phyloP scores from a whole-genome alignment of 2,797 vertebrate genomes.

The Enteromius trimaculatus region DNA sequence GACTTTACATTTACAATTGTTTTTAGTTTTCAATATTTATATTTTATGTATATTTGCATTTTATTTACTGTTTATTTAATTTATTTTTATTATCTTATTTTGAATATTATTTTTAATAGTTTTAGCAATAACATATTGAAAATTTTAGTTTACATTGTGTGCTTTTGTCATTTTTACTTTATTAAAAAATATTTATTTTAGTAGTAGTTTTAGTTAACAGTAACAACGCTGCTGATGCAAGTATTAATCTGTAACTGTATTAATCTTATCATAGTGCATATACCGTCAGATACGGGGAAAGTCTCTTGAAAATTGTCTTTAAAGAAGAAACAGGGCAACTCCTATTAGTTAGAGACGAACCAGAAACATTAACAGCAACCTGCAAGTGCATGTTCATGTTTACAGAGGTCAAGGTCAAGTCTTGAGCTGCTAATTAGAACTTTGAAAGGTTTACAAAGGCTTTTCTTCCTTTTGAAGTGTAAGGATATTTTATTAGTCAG shows the following conservation, averaged over 20 bases:
- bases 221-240: neutral
- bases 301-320: neutral
- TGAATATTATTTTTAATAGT: neutral
- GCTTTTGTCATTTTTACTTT: neutral
- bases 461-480: constrained; percentile 21
- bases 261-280: neutral
- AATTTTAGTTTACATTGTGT: neutral
- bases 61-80: neutral
- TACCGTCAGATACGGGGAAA: neutral
- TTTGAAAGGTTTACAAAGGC: constrained; percentile 23
- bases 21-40: neutral
- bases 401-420: constrained; percentile 40
- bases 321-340: constrained; percentile 12
- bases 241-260: neutral
- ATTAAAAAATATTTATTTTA: neutral
- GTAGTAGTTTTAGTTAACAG: neutral
- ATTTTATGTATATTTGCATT: neutral
- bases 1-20: neutral
- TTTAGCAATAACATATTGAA: neutral
- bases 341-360: constrained; percentile 38
- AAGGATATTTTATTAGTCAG: constrained; percentile 13
- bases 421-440: constrained; percentile 39
- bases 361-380: constrained; percentile 21
- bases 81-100: neutral
- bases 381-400: constrained; percentile 21